A percentile compares a stretch with the other conserved stretches of the same genome.
These are phyloP conservation scores for Ernsta delagoae DNA, from an alignment of 2,888 invertebrate species.

Conservation along the genomic window DNA sequence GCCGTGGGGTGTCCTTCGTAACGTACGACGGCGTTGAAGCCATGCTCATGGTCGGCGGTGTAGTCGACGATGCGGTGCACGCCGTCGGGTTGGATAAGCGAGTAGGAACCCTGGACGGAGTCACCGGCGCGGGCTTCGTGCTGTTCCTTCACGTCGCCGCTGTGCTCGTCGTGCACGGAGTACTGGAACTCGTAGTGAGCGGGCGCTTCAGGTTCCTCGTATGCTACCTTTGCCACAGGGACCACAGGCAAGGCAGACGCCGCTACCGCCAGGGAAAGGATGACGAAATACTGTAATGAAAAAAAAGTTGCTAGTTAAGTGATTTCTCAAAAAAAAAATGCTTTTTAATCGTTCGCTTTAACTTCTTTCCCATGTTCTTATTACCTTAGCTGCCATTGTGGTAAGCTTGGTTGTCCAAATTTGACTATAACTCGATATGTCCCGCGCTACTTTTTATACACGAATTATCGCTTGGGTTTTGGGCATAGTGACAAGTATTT, in stretches of 20 bases:
- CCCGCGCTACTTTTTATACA: slow-evolving; percentile 66
- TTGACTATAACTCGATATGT: slow-evolving; percentile 59
- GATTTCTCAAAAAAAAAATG: too few relatives aligned
- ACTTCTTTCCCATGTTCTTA: slow-evolving; percentile 20
- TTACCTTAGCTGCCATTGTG: slow-evolving; percentile 76
- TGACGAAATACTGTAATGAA: slow-evolving; percentile 52
- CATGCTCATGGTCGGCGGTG: slow-evolving; percentile 70
- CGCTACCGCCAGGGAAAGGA: slow-evolving; percentile 64
- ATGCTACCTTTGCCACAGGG: slow-evolving; percentile 61
- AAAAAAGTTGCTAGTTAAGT: too few relatives aligned
- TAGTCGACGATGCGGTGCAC: slow-evolving; percentile 76
- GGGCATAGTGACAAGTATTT: slow-evolving; percentile 46
- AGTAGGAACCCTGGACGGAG: slow-evolving; percentile 75
- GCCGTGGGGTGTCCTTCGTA: slow-evolving; percentile 69
- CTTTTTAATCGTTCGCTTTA: background rate
- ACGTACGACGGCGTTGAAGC: slow-evolving; percentile 76
- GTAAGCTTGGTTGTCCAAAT: slow-evolving; percentile 54
- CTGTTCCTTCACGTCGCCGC: slow-evolving; percentile 78
- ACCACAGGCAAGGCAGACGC: slow-evolving; percentile 50
- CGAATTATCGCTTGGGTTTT: slow-evolving; percentile 49
- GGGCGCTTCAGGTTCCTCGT: slow-evolving; percentile 66
- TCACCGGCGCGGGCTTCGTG: slow-evolving; percentile 74
- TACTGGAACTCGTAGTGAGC: slow-evolving; percentile 76
- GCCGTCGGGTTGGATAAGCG: slow-evolving; percentile 71
- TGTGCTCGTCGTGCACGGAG: slow-evolving; percentile 73